These are phyloP conservation scores for Protaetia brevitarsis DNA, from an alignment of 1,140 invertebrate species.

Conservation along the genomic window DNA sequence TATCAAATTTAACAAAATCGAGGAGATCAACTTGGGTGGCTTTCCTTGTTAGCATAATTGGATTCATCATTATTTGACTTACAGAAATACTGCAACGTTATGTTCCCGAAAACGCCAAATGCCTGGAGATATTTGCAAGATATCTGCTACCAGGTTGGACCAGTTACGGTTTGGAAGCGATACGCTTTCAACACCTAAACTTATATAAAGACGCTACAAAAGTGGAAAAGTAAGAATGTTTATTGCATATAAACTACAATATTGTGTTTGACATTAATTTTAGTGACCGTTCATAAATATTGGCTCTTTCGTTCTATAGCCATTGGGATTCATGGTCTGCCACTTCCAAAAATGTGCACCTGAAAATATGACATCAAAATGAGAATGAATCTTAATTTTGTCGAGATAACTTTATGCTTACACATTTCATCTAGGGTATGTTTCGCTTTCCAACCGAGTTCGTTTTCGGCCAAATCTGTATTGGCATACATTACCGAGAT, in stretches of 20 bases:
- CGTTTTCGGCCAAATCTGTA: slow-evolving; percentile 64
- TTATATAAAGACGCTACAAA: slow-evolving; percentile 47
- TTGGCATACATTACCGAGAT: slow-evolving; percentile 82
- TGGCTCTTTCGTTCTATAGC: slow-evolving; percentile 55
- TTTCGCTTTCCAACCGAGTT: slow-evolving; percentile 69
- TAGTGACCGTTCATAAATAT: slow-evolving; percentile 12
- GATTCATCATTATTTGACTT: too few species aligned
- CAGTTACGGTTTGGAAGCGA: slow-evolving; percentile 80
- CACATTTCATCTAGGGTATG: slow-evolving; percentile 71
- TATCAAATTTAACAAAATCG: too few species aligned
- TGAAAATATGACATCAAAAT: too few species aligned
- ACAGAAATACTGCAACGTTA: slow-evolving; percentile 64
- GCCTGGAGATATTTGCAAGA: slow-evolving; percentile 86
- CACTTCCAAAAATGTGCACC: slow-evolving; percentile 86
- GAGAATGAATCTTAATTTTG: too few species aligned
- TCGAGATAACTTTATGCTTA: too few species aligned
- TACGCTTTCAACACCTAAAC: slow-evolving; percentile 71
- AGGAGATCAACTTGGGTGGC: too few species aligned
- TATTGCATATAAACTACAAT: background rate
- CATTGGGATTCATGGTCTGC: slow-evolving; percentile 82
- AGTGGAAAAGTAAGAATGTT: background rate
- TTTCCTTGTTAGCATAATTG: too few species aligned
- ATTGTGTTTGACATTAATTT: background rate
- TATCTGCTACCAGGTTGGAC: slow-evolving; percentile 81
- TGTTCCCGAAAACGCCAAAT: slow-evolving; percentile 59